Evolutionary conservation across 2,113 vertebrate genomes (phyloP).

Genomic region (Microcebus lehilahytsara): DNA sequence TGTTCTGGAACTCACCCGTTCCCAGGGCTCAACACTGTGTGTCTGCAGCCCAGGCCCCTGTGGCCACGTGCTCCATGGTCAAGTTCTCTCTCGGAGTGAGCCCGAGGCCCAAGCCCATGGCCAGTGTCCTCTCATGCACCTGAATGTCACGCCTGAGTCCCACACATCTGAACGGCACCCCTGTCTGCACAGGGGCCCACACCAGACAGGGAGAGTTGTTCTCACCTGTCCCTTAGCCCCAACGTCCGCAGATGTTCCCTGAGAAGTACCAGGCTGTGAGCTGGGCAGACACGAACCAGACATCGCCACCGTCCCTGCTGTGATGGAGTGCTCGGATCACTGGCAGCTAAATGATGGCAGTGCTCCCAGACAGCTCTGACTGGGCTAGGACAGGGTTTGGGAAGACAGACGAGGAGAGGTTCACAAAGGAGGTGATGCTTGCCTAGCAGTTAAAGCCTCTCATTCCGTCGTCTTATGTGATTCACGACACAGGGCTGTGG

Average conservation of each 20-base stretch:
- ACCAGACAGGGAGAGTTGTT: background rate
- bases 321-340: background rate
- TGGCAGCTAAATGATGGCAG: background rate
- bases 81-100: background rate
- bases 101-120: background rate
- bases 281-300: background rate
- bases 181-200: background rate
- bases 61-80: background rate
- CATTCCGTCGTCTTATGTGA: accelerated
- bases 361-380: too few species aligned
- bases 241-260: background rate
- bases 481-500: background rate
- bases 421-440: background rate
- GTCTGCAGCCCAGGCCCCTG: background rate
- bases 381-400: background rate
- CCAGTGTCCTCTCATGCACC: background rate
- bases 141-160: background rate
- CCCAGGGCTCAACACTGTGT: background rate
- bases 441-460: background rate
- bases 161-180: background rate
- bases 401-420: background rate
- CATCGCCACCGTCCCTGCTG: background rate
- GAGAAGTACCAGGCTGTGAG: background rate
- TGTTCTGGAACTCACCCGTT: background rate
- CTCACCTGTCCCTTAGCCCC: background rate